Evolutionary conservation across 2,888 invertebrate genomes (phyloP), one percentile per base, ranked within the genome.

Genomic region (Cosmia trapezina): DNA sequence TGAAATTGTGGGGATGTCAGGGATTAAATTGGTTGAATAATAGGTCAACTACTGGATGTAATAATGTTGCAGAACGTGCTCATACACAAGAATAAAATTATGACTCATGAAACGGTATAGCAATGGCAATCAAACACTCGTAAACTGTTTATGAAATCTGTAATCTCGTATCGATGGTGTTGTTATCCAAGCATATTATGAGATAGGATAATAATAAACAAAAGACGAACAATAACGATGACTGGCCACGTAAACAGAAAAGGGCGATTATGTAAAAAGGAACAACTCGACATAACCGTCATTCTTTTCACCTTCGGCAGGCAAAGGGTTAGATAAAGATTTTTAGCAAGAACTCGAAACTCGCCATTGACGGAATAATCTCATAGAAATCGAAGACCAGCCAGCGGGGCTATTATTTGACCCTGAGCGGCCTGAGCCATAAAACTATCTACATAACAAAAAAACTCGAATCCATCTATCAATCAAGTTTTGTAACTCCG

Each of bases 91-190:
- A 81, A 75, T 78, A 76, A 73, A 71, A 41, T 71, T 68, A 77
- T 73, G 81, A 83, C 45, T 81, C 78, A 81, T 85, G 76, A 45
- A 83, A 68, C 60, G 69, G 43, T 70, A 62, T 69, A 70, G 73
- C 62, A 74, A 78, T 85, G 72, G 73, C 62, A 74, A 78, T 85
- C 71, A 84, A 80, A 73, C n/a, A 68, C 60, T 76, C 73, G 57
- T 75, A 77, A 76, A 77, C 70, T 37, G 62, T 70, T 61, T 67
- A 51, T 71, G 43, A 45, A 73, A 56, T 64, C 64, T 76, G 47
- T 59, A 17, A 69, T 77, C n/a, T 54, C 12, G n/a, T 54, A 56
- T 59, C 54, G 14, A 59, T 22, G 56, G 19, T 54, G 47, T 56
- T 45, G 43, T 73, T 64, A 43, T 19, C 8, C 19, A 33, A 51